Base-by-base conservation (phyloP, 1,140 invertebrate species). In the Hylaeus anthracinus region DNA sequence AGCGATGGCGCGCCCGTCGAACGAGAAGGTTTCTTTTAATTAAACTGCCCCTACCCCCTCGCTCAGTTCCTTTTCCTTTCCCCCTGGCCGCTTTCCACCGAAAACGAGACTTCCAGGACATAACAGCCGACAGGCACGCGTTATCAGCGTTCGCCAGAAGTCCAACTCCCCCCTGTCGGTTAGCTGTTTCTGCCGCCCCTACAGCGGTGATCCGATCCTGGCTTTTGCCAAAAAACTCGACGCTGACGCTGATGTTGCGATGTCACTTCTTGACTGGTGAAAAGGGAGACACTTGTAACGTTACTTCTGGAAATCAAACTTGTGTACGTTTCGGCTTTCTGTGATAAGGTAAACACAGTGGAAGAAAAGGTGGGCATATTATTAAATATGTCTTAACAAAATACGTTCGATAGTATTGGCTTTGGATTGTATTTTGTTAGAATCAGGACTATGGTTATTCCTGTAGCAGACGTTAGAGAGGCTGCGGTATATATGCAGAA, bases 11-110 rank as follows among this genome's bases (percentile, higher is more conserved):
- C 83, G 86, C 86, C 26, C 85, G 75, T 81, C 86, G 88, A 90
- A 89, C 88, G 90, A 90, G 90, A 87, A 91, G 91, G 91, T 92
- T 93, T 93, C 92, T 92, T 93, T 93, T 92, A 93, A 93, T 93
- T 93, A 93, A 93, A 93, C 92, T 91, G 89, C 90, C 89, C 85
- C 88, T 39, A 81, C 60, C 66, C 26, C 67, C 67, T 45, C 41
- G 26, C 14, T 26, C 60, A 41, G 78, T 64, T 81, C 79, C 84
- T 75, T 70, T 76, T 74, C 66, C 82, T 64, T 73, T 65, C 58
- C 67, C 65, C 84, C 67, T 65, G 67, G 79, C 71, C 77, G 53
- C n/a, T 77, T 71, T 79, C 80, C 73, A 66, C 85, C 85, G 89
- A 91, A 92, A 91, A 90, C 87, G 83, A 83, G 88, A 88, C 89